phyloP scores from a whole-genome alignment of 2,797 vertebrate species.

The Philypnodon macrostomus region DNA sequence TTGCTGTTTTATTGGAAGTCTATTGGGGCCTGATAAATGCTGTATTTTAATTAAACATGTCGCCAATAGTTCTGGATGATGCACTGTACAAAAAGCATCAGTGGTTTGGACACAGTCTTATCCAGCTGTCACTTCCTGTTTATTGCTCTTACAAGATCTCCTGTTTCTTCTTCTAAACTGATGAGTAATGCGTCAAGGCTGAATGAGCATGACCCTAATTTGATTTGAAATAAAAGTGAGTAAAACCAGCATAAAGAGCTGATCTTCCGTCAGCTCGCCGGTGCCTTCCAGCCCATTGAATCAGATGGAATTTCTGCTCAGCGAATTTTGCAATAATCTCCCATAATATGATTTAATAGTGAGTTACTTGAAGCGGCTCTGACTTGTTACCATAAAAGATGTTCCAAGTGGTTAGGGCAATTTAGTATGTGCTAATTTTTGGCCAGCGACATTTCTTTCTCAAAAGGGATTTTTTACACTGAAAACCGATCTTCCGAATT shows the following conservation, averaged over 20 bases:
- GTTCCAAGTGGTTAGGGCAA: slow-evolving; percentile 12
- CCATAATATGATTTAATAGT: slow-evolving; percentile 20
- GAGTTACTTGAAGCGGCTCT: slow-evolving; percentile 21
- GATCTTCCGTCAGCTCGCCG: slow-evolving; percentile 47
- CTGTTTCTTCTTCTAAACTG: slow-evolving; percentile 31
- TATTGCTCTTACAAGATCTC: slow-evolving; percentile 10
- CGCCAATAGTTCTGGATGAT: slow-evolving; percentile 15
- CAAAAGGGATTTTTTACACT: no score
- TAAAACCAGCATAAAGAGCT: slow-evolving; percentile 39
- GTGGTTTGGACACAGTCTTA: slow-evolving; percentile 14
- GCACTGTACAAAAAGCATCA: slow-evolving; percentile 11
- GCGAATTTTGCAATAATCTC: slow-evolving; percentile 45
- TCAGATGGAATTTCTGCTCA: slow-evolving; percentile 38
- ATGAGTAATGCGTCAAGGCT: slow-evolving; percentile 43
- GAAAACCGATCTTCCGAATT: slow-evolving; percentile 38
- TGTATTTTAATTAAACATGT: neutral
- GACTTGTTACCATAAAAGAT: slow-evolving; percentile 13
- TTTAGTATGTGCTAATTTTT: neutral
- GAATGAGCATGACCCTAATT: slow-evolving; percentile 46
- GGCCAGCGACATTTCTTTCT: neutral
- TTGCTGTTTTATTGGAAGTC: slow-evolving; percentile 2
- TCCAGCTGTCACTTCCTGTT: slow-evolving; percentile 24
- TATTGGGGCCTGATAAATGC: neutral
- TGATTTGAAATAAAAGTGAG: slow-evolving; percentile 50
- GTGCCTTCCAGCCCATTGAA: slow-evolving; percentile 50